phyloP scores from a whole-genome alignment of 2,797 vertebrate species.

The Pangasius djambal region DNA sequence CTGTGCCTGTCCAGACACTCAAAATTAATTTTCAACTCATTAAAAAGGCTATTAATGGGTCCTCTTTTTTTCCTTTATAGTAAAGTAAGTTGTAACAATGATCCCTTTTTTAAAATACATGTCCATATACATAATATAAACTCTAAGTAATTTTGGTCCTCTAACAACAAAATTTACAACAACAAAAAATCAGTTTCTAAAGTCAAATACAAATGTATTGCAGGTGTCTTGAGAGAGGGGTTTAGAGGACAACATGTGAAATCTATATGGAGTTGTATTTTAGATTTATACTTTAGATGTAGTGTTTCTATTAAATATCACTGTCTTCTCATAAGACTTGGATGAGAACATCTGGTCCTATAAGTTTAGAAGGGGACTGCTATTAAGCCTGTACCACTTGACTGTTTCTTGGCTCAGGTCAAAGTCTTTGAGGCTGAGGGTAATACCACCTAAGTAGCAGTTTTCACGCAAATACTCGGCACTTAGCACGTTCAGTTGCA shows the following conservation, averaged over 20 bases:
- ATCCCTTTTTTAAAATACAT: slow-evolving; percentile 69
- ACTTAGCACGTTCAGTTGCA: slow-evolving; percentile 95
- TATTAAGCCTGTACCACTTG: slow-evolving; percentile 92
- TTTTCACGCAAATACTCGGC: slow-evolving; percentile 96
- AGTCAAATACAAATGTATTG: slow-evolving; percentile 64
- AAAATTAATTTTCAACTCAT: background rate
- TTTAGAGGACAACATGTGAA: slow-evolving; percentile 8
- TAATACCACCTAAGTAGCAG: slow-evolving; percentile 93
- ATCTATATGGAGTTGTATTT: background rate
- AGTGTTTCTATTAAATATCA: slow-evolving; percentile 7
- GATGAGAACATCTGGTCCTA: slow-evolving; percentile 5
- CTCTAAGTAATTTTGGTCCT: slow-evolving; percentile 79
- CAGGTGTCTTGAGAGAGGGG: slow-evolving; percentile 55
- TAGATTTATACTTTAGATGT: background rate
- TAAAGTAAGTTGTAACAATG: slow-evolving; percentile 69
- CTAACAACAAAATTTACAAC: slow-evolving; percentile 79
- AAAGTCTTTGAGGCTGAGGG: slow-evolving; percentile 94
- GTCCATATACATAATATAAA: slow-evolving; percentile 64
- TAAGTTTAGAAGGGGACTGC: slow-evolving; percentile 82
- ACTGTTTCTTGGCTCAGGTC: slow-evolving; percentile 96
- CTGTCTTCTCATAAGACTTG: slow-evolving; percentile 9
- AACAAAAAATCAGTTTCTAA: slow-evolving; percentile 64
- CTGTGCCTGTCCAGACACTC: slow-evolving; percentile 37
- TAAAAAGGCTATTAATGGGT: background rate
- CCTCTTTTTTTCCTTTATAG: slow-evolving; percentile 54